Percentiles rank a stretch among this genome's conserved stretches.
phyloP scores from a whole-genome alignment of 1,140 invertebrate species.

The Platorchestia sp. region DNA sequence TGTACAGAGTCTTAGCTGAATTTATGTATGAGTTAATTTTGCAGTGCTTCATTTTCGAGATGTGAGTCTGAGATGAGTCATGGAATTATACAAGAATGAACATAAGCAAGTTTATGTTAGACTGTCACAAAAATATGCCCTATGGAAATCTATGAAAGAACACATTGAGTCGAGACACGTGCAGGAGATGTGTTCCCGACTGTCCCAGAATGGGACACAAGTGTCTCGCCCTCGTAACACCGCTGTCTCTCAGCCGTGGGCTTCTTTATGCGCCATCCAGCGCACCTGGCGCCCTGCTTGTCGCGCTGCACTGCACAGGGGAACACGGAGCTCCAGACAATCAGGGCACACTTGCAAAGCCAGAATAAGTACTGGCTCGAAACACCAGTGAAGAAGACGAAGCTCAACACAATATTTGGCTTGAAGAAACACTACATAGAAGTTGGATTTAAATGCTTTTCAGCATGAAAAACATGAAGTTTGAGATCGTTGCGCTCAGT shows the following conservation, averaged over 20 bases:
- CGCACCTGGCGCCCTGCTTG: neutral
- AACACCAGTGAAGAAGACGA: neutral
- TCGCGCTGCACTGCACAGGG: neutral
- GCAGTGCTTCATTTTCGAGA: neutral
- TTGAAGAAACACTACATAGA: neutral
- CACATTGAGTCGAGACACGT: neutral
- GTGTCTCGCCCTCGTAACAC: neutral
- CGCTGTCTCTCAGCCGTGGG: neutral
- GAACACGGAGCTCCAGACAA: neutral
- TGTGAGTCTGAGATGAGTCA: neutral
- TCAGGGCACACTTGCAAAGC: neutral
- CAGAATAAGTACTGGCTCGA: neutral
- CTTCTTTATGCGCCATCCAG: slow-evolving; percentile 33
- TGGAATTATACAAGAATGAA: neutral
- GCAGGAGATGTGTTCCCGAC: neutral
- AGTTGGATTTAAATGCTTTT: neutral
- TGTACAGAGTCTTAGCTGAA: neutral
- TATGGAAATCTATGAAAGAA: neutral
- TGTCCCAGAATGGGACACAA: slow-evolving; percentile 13
- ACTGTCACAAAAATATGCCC: neutral
- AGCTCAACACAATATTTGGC: neutral
- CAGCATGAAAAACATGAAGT: neutral
- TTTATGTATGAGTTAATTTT: neutral
- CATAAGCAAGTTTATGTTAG: neutral
- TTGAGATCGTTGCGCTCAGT: neutral